phyloP scores from a whole-genome alignment of 1,140 invertebrate genomes.

The Eumeta japonica region DNA sequence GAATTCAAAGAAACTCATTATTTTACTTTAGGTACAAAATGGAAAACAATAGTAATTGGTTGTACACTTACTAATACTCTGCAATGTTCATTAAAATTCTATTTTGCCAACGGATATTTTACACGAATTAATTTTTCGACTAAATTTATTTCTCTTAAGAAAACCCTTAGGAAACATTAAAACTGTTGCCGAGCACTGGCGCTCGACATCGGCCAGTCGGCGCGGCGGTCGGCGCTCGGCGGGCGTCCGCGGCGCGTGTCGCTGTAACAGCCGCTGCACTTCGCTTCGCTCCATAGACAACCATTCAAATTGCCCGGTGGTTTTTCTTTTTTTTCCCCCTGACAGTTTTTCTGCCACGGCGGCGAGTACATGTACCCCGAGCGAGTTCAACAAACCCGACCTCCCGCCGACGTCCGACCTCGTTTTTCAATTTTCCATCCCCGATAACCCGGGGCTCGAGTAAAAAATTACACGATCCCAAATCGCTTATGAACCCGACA shows the following conservation, averaged over 20 bases:
- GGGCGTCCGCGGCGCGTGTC: conserved; percentile 33
- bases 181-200: not conserved
- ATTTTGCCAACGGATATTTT: no score
- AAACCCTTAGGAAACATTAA: not conserved
- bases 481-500: conserved; percentile 9
- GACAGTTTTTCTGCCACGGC: conserved; percentile 20
- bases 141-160: not conserved
- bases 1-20: no score
- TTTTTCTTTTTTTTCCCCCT: conserved; percentile 29
- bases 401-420: conserved; percentile 9
- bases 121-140: no score
- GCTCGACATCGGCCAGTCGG: not conserved
- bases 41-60: no score
- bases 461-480: conserved; percentile 24
- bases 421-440: conserved; percentile 27
- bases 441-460: conserved; percentile 13
- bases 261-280: conserved; percentile 32
- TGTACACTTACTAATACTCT: no score
- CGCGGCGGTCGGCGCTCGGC: not conserved
- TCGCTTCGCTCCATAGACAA: conserved; percentile 34
- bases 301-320: conserved; percentile 37
- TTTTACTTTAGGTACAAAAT: no score
- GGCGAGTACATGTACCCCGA: not conserved
- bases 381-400: conserved; percentile 29
- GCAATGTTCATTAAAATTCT: no score